These are phyloP conservation scores for Zygaena filipendulae DNA, from an alignment of 2,888 invertebrate genomes.

Conservation along the genomic window DNA sequence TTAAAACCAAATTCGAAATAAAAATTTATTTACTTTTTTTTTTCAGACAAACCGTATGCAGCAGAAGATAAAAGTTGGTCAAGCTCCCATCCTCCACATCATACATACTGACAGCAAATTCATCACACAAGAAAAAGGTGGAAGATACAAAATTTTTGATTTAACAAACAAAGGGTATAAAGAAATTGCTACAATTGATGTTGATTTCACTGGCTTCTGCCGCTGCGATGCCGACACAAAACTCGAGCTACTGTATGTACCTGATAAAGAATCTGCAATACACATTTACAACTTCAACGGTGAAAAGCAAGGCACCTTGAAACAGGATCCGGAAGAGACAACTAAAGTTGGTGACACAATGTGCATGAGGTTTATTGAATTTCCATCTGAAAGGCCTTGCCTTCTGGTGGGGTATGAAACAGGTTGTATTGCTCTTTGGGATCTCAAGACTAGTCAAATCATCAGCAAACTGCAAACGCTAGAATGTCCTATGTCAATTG, in stretches of 20 bases:
- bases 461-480: slow-evolving; percentile 68
- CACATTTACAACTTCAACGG: slow-evolving; percentile 61
- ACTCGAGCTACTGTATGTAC: slow-evolving; percentile 73
- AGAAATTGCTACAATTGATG: slow-evolving; percentile 64
- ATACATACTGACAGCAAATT: slow-evolving; percentile 70
- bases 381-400: slow-evolving; percentile 55
- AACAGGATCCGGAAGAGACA: slow-evolving; percentile 31
- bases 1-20: no score
- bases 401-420: slow-evolving; percentile 79
- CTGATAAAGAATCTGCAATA: slow-evolving; percentile 69
- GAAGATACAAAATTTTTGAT: slow-evolving; percentile 74
- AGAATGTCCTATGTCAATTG: slow-evolving; percentile 77
- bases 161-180: slow-evolving; percentile 70
- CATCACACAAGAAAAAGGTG: slow-evolving; percentile 81
- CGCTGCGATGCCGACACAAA: slow-evolving; percentile 71
- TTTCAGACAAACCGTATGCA: slow-evolving; percentile 78
- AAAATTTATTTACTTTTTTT: no score
- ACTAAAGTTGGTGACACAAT: slow-evolving; percentile 72
- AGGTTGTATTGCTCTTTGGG: slow-evolving; percentile 78
- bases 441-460: slow-evolving; percentile 70
- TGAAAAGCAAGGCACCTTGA: slow-evolving; percentile 42
- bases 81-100: slow-evolving; percentile 71
- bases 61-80: slow-evolving; percentile 73
- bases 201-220: slow-evolving; percentile 77
- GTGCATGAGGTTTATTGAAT: slow-evolving; percentile 68